phyloP scores from a whole-genome alignment of 2,113 vertebrate species.

The Corythaixoides concolor region DNA sequence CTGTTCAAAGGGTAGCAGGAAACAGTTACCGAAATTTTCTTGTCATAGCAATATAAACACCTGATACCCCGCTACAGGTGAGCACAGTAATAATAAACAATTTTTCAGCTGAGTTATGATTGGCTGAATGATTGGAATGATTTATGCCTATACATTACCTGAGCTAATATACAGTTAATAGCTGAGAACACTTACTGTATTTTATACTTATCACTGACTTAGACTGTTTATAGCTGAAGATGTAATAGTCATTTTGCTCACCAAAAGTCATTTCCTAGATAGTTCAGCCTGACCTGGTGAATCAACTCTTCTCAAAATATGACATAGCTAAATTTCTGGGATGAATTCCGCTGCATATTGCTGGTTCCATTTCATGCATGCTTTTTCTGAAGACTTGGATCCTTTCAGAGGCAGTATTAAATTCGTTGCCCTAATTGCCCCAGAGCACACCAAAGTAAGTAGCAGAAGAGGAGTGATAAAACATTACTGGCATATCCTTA shows the following conservation, averaged over 20 bases:
- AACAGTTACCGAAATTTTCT: neutral
- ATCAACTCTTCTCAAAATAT: neutral
- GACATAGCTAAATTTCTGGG: neutral
- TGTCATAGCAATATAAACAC: neutral
- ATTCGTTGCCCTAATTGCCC: rapidly evolving
- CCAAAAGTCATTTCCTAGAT: neutral
- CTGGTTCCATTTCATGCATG: neutral
- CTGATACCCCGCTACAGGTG: neutral
- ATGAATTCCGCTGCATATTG: neutral
- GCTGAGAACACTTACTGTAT: neutral
- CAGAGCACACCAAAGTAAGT: neutral
- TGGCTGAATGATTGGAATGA: neutral
- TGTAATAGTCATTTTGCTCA: neutral
- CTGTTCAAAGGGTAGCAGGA: neutral
- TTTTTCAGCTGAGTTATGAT: neutral
- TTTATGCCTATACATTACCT: neutral
- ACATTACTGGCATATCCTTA: neutral
- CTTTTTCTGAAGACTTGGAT: neutral
- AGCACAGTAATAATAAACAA: neutral
- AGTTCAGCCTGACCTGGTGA: neutral
- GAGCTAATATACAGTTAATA: neutral
- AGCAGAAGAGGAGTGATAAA: neutral
- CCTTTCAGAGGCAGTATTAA: neutral
- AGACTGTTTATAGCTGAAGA: neutral
- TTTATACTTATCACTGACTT: neutral